phyloP scores from a whole-genome alignment of 2,113 vertebrate species.

The Cynoglossus semilaevis region DNA sequence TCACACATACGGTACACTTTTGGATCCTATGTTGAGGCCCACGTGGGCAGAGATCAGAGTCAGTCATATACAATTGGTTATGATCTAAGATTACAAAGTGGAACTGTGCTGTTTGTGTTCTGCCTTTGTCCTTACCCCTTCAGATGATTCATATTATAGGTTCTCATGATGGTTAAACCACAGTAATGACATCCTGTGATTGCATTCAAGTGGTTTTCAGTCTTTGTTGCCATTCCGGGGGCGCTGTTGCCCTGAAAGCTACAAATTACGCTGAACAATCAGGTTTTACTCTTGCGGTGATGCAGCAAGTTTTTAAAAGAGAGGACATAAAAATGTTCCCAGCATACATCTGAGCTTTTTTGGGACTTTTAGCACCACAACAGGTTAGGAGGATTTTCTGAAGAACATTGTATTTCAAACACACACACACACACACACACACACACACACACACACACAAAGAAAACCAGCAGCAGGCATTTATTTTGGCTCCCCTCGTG shows the following conservation, averaged over 20 bases:
- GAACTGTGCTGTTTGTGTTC: constrained; percentile 27
- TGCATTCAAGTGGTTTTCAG: constrained; percentile 43
- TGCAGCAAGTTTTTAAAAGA: constrained; percentile 27
- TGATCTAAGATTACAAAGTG: constrained; percentile 50
- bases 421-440: constrained; percentile 7
- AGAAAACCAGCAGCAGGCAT: constrained; percentile 68
- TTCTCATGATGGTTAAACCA: constrained; percentile 48
- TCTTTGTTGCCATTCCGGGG: constrained; percentile 24
- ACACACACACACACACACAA: constrained; percentile 36
- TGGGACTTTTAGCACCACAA: constrained; percentile 4
- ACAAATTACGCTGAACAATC: constrained; percentile 45
- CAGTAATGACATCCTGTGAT: constrained; percentile 47
- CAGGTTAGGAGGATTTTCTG: constrained; percentile 28
- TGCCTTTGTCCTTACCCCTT: constrained; percentile 34
- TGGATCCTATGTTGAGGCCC: constrained; percentile 2
- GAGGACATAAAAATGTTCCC: constrained; percentile 18
- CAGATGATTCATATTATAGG: constrained; percentile 54
- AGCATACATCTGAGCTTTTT: constrained; percentile 17
- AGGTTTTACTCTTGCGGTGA: constrained; percentile 36
- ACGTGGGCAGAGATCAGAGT: constrained; percentile 21
- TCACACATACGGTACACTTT: not conserved
- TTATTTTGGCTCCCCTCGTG: constrained; percentile 64
- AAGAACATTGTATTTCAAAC: constrained; percentile 1
- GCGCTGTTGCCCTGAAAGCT: constrained; percentile 18
- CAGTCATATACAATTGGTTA: constrained; percentile 44